Base-by-base conservation (phyloP, 1,140 invertebrate species). In the Meloidogyne hapla region DNA sequence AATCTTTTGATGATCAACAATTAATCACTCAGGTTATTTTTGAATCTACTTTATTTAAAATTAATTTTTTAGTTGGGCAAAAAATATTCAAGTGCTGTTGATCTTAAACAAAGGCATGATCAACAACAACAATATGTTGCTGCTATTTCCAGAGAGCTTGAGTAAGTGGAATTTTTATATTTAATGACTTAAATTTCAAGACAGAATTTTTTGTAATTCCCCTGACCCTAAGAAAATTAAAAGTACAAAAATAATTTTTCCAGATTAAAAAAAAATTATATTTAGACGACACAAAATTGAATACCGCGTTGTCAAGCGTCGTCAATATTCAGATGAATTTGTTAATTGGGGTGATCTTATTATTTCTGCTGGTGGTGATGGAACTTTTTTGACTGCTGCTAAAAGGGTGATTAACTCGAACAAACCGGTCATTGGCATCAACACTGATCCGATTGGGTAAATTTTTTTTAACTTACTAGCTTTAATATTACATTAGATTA, bases 301-400 rank as follows among this genome's bases (percentile, higher is more conserved):
- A 38, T 72, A 74, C 23, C 69, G 69, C 25, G 77, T 85, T 28
- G 85, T 86, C 2, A 71, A 76, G 8, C 75, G 82, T 12, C 48
- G 74, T 6, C 64, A 85, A 15, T 85, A 85, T 67, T 78, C 77
- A 21, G 65, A 78, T 75, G 91, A 93, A 38, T 88, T 91, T 65
- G 91, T 98, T 79, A 90, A 92, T 71, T 97, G 95, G 94, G 94
- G 94, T 23, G 96, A 99, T 90, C 90, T 94, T 61, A 91, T 99
- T 69, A 90, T 99, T 18, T 94, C 95, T 0, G 93, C 94, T 80
- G 96, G 96, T 61, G 97, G 97, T 1, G 96, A 99, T 90, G 97
- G 97, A 5, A 99, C 96, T 28, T 99, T 97, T 89, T 90, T 99
- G 40, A 89, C 98, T 66, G 94, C 94, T 3, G 94, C 96, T 2